Evolutionary conservation across 2,888 invertebrate genomes (phyloP), one percentile per base, ranked within the genome.

Genomic region (Petrolisthes cinctipes): DNA sequence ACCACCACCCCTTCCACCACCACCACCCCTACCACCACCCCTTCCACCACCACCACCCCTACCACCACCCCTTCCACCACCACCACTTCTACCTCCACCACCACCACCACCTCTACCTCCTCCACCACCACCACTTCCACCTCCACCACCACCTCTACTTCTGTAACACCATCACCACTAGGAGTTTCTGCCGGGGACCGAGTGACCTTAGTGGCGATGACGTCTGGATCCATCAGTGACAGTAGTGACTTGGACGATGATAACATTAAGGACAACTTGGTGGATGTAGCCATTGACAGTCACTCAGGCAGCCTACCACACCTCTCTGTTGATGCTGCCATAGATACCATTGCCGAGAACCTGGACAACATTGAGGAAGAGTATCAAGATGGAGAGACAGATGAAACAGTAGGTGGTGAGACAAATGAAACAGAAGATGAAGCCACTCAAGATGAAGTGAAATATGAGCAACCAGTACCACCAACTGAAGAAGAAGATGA

Each of bases 261-360:
- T 20, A 75, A 11, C 75, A 75, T 11, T 20, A 75, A 11, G n/a
- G 75, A 37, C 4, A 4, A 17, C 9, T 75, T 78, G 37, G 54
- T 78, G n/a, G 53, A 78, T 20, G 37, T 37, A 78, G 51, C 78
- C 78, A 78, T 78, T 11, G 54, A 78, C 53, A 78, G 54, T 14
- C 20, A 37, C 51, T 9, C 78, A 20, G 78, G 53, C 7, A 78
- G 17, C 7, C 51, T 78, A 17, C 4, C 54, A 51, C 75, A 75
- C 17, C 9, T 53, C 37, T 37, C 78, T 37, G 78, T 54, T 23
- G 37, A 82, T 20, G 66, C 14, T 23, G 82, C 23, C 82, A 57
- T 14, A 66, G 17, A 56, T 11, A 82, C 61, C 82, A 14, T 83
- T 56, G 56, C 83, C 14, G 73, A 51, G 6, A 71, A 71, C n/a